Conservation (phyloP, 2,113 vertebrate genomes). For the Toxotes jaculatrix region DNA sequence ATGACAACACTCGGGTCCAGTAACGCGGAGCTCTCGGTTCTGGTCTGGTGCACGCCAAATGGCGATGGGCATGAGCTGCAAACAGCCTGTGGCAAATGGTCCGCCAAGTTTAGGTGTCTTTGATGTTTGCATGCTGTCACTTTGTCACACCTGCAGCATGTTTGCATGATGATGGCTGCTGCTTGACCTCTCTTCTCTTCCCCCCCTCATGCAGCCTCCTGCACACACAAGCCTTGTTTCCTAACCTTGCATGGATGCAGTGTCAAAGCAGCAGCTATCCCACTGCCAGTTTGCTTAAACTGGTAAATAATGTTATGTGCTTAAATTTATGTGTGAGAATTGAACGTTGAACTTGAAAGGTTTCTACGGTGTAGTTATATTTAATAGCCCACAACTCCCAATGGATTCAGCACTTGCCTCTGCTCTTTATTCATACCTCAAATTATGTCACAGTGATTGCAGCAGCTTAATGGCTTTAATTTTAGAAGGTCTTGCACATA, state of each 20-base stretch:
- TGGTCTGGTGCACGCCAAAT: conserved; percentile 36
- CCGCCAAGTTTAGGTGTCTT: conserved; percentile 63
- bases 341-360: not conserved
- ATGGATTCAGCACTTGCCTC: conserved; percentile 16
- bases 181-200: conserved; percentile 57
- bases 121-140: conserved; percentile 72
- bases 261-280: not conserved
- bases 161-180: conserved; percentile 60
- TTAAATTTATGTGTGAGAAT: not conserved
- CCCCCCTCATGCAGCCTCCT: conserved; percentile 28
- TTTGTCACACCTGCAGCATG: conserved; percentile 76
- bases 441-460: conserved; percentile 26
- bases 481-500: conserved; percentile 44
- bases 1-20: conserved; percentile 21
- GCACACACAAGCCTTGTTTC: conserved; percentile 21
- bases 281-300: conserved; percentile 7
- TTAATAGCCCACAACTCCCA: not conserved
- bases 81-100: conserved; percentile 42
- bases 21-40: not conserved
- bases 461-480: conserved; percentile 35
- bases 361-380: conserved; percentile 26
- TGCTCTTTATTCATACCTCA: conserved; percentile 17
- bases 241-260: conserved; percentile 8
- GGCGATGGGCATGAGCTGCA: conserved; percentile 36
- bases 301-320: conserved; percentile 7